A percentile compares a stretch with the other conserved stretches of the same genome.
Conservation (phyloP, 1,140 invertebrate species). For the Neodiprion virginianus region DNA sequence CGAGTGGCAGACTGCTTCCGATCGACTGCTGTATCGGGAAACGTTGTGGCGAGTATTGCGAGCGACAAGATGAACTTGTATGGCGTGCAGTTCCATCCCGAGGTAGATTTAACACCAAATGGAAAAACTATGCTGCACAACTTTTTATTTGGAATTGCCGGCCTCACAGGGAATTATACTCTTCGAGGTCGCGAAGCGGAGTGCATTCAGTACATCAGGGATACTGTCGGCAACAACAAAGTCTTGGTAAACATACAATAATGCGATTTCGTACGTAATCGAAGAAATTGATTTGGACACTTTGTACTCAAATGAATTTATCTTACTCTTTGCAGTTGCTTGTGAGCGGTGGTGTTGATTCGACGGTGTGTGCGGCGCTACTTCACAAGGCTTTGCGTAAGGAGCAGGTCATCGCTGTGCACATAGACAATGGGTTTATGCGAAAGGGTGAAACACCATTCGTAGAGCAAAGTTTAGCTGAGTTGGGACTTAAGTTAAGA, state of each 20-base stretch:
- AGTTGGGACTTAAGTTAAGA: constrained; percentile 86
- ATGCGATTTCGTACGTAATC: neutral
- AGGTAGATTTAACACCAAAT: constrained; percentile 93
- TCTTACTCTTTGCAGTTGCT: constrained; percentile 71
- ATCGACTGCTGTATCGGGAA: constrained; percentile 82
- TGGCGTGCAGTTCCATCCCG: constrained; percentile 98
- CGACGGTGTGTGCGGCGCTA: constrained; percentile 96
- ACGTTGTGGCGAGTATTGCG: constrained; percentile 88
- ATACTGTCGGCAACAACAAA: constrained; percentile 90
- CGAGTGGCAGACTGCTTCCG: constrained; percentile 88
- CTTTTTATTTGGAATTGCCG: constrained; percentile 92
- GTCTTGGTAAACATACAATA: constrained; percentile 78
- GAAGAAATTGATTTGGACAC: constrained; percentile 9
- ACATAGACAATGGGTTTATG: constrained; percentile 99
- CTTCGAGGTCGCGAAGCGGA: constrained; percentile 87
- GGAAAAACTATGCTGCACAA: constrained; percentile 93
- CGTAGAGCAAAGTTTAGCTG: constrained; percentile 85
- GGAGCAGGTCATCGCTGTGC: constrained; percentile 94
- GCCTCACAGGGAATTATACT: constrained; percentile 87
- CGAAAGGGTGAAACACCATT: constrained; percentile 91
- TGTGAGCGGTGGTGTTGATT: constrained; percentile 97
- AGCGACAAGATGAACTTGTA: constrained; percentile 92
- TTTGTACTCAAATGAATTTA: constrained; percentile 23
- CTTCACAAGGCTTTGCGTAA: constrained; percentile 87
- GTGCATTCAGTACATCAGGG: constrained; percentile 93